Percentiles rank a stretch among this genome's conserved stretches.
Conservation (phyloP, 2,888 invertebrate species). For the Atrina japonica region DNA sequence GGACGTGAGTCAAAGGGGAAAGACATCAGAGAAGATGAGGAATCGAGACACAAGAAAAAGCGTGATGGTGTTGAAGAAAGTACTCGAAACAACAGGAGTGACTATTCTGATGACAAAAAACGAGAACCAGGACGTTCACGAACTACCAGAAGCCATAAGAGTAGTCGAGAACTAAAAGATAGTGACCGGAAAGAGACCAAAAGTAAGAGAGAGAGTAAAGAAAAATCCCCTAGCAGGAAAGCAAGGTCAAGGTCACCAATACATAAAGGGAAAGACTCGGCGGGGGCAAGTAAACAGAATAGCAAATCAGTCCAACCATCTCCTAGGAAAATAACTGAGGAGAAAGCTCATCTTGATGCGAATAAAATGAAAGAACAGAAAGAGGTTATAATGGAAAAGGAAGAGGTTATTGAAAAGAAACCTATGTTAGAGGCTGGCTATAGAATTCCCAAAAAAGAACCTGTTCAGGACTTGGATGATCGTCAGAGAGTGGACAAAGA, state of each 20-base stretch:
- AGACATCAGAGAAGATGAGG: conserved; percentile 26
- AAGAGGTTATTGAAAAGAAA: conserved; percentile 11
- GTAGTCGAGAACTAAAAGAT: conserved; percentile 27
- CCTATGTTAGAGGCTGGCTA: conserved; percentile 6
- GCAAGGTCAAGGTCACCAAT: conserved; percentile 49
- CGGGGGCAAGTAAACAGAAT: background rate
- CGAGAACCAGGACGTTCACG: conserved; percentile 30
- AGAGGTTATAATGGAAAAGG: conserved; percentile 10
- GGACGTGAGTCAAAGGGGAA: conserved; percentile 22
- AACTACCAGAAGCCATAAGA: conserved; percentile 18
- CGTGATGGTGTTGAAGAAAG: conserved; percentile 16
- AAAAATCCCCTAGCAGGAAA: conserved; percentile 33
- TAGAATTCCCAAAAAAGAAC: conserved; percentile 22
- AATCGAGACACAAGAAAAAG: conserved; percentile 8
- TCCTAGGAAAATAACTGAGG: background rate
- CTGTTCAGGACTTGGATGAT: conserved; percentile 10
- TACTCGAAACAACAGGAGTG: conserved; percentile 10
- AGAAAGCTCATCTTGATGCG: conserved; percentile 26
- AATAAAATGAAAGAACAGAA: conserved; percentile 14
- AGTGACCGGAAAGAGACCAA: conserved; percentile 29
- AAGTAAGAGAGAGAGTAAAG: conserved; percentile 26
- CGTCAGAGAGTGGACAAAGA: conserved; percentile 13
- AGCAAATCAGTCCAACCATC: no score
- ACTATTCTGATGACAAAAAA: conserved; percentile 35
- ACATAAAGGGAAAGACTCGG: conserved; percentile 5